Evolutionary conservation across 1,140 invertebrate genomes (phyloP).

Genomic region (Hyles euphorbiae): DNA sequence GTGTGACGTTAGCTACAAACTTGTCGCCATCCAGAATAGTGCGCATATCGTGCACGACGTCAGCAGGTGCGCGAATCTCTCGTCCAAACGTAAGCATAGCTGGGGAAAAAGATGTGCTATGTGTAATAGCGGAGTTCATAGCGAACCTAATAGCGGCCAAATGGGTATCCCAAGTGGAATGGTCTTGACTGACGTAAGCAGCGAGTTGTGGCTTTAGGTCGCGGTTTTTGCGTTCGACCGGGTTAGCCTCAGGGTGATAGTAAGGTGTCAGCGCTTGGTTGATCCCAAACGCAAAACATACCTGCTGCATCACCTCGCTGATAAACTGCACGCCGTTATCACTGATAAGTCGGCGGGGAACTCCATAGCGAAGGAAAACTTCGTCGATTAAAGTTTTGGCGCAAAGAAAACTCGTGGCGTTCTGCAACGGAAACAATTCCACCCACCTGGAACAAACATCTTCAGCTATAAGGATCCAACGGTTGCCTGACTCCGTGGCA

Average conservation of each 20-base stretch:
- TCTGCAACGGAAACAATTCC: conserved; percentile 25
- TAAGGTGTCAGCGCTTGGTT: conserved; percentile 29
- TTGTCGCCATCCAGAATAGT: conserved; percentile 34
- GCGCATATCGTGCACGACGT: conserved; percentile 26
- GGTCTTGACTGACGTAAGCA: conserved; percentile 19
- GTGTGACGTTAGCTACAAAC: conserved; percentile 40
- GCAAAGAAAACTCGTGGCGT: conserved; percentile 32
- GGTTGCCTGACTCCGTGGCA: conserved; percentile 7
- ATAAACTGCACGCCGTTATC: conserved; percentile 35
- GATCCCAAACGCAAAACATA: conserved; percentile 13
- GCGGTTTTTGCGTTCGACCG: conserved; percentile 28
- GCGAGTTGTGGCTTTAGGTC: conserved; percentile 23
- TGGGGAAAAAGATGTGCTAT: conserved; percentile 1
- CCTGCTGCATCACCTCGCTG: conserved; percentile 34
- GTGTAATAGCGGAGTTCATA: conserved; percentile 1
- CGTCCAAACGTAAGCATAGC: conserved; percentile 8
- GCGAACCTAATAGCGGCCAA: conserved; percentile 4
- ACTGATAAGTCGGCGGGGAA: conserved; percentile 31
- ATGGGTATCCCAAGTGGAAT: conserved; percentile 15
- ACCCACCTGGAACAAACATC: conserved; percentile 28
- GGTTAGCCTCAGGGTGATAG: conserved; percentile 25
- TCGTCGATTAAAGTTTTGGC: conserved; percentile 24
- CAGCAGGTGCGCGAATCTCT: conserved; percentile 26
- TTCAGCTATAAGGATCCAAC: conserved; percentile 21
- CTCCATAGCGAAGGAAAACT: conserved; percentile 23